A percentile compares a stretch with the other conserved stretches of the same genome.
Evolutionary conservation across 2,888 invertebrate genomes (phyloP).

Genomic region (Oscheius sp.): DNA sequence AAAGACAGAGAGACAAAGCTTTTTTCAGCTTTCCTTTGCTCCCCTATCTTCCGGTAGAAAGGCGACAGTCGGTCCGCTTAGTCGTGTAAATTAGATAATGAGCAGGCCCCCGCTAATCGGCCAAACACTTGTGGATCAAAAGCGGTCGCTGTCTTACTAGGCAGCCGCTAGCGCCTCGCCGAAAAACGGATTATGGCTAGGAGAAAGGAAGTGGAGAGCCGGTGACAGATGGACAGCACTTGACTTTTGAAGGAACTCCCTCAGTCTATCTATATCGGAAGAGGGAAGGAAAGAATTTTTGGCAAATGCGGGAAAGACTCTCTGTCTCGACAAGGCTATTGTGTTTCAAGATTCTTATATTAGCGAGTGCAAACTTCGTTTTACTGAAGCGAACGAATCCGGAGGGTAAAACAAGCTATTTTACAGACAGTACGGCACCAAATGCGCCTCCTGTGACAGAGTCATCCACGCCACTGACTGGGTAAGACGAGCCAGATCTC

Average conservation of each 20-base stretch:
- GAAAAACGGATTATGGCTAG: constrained; percentile 34
- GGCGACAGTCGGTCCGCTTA: background rate
- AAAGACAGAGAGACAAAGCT: background rate
- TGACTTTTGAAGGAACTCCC: constrained; percentile 10
- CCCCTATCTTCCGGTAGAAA: background rate
- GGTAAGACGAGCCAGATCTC: constrained; percentile 92
- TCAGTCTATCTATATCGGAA: background rate
- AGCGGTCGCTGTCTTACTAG: constrained; percentile 9
- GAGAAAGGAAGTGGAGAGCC: background rate
- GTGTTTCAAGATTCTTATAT: no score
- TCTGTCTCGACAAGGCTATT: no score
- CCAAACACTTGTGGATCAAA: constrained; percentile 41
- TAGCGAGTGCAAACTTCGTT: no score
- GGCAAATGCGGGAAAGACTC: no score
- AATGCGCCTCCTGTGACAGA: constrained; percentile 94
- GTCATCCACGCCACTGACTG: constrained; percentile 94
- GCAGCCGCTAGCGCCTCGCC: background rate
- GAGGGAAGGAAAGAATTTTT: no score
- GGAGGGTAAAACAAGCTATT: background rate
- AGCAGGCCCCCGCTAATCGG: background rate
- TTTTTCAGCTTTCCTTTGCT: background rate
- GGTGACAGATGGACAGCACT: constrained; percentile 36
- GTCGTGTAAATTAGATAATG: constrained; percentile 30
- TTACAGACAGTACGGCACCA: constrained; percentile 91
- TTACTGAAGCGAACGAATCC: no score